Evolutionary conservation across 2,113 vertebrate genomes (phyloP).

Genomic region (Rafetus swinhoei): DNA sequence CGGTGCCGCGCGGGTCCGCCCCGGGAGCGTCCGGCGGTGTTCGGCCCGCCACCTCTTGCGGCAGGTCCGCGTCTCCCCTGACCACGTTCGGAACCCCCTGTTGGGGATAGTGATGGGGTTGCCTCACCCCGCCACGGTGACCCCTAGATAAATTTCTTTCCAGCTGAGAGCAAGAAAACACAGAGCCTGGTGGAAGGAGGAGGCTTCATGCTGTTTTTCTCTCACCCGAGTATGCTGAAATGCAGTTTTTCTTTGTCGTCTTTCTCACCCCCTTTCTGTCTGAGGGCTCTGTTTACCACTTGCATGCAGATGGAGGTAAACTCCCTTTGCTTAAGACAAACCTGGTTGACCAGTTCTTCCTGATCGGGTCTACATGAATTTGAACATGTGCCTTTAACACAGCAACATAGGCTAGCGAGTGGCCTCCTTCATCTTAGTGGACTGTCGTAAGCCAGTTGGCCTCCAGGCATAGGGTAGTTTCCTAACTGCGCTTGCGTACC

Average conservation of each 20-base stretch:
- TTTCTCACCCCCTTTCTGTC: not conserved
- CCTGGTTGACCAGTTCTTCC: not conserved
- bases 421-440: too few species aligned
- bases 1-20: too few species aligned
- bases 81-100: too few species aligned
- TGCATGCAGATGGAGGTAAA: not conserved
- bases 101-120: too few species aligned
- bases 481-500: too few species aligned
- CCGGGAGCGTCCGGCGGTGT: too few species aligned
- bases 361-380: not conserved
- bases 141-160: not conserved
- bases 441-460: too few species aligned
- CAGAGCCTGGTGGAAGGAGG: not conserved
- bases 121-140: too few species aligned
- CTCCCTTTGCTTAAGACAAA: not conserved
- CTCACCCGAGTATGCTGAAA: not conserved
- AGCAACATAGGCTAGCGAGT: too few species aligned
- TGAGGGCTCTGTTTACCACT: not conserved
- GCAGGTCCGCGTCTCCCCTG: too few species aligned
- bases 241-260: not conserved
- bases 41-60: too few species aligned
- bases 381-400: not conserved
- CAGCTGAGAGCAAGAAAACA: not conserved
- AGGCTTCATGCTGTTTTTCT: not conserved
- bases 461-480: too few species aligned